Conservation (phyloP, 2,113 vertebrate genomes). For the Catharus fuscescens region DNA sequence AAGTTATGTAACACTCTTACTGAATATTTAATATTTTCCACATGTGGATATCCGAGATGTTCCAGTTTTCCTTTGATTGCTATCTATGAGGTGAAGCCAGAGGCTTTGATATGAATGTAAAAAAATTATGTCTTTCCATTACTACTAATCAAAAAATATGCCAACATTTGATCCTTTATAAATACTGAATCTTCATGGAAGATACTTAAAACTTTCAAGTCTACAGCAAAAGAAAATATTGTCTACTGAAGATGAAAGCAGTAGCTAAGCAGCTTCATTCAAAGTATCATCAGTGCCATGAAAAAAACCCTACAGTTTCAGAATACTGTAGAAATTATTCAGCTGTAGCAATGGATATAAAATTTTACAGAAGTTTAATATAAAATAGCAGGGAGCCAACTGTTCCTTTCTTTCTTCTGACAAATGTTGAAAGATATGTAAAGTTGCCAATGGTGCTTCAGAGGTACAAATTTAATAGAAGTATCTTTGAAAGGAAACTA, state of each 20-base stretch:
- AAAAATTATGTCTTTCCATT: neutral
- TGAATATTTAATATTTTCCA: conserved; percentile 38
- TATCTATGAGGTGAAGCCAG: neutral
- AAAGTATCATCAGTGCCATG: neutral
- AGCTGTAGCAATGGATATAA: neutral
- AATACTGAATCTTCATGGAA: neutral
- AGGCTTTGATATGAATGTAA: neutral
- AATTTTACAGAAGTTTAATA: neutral
- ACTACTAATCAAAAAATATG: neutral
- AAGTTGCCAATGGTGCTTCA: neutral
- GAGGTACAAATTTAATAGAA: neutral
- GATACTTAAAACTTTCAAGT: neutral
- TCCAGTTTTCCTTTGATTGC: conserved; percentile 19
- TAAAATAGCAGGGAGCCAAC: neutral
- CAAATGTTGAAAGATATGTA: neutral
- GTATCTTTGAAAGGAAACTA: neutral
- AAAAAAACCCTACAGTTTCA: neutral
- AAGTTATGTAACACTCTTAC: neutral
- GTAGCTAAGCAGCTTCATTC: neutral
- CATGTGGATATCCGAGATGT: neutral
- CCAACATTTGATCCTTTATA: neutral
- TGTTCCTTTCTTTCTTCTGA: neutral
- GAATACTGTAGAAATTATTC: neutral
- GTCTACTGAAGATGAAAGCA: neutral
- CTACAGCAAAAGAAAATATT: neutral